A percentile compares a stretch with the other conserved stretches of the same genome.
These are phyloP conservation scores for Willowsia nigromaculata DNA, from an alignment of 2,888 invertebrate genomes.

Conservation along the genomic window DNA sequence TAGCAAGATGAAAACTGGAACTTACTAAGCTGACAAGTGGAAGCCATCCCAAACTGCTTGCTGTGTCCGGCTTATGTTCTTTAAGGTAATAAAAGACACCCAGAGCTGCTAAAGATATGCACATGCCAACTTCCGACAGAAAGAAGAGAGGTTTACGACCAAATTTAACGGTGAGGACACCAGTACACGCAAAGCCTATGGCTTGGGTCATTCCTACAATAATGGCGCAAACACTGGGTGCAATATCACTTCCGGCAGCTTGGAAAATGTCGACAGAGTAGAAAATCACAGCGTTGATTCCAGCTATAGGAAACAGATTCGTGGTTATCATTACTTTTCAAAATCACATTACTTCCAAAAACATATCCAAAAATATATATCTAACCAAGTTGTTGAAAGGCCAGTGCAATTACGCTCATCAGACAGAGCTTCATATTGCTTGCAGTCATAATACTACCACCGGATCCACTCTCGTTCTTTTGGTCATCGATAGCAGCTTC, in stretches of 20 bases:
- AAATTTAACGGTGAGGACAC: slow-evolving; percentile 88
- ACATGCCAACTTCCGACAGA: slow-evolving; percentile 88
- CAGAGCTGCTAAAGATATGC: slow-evolving; percentile 85
- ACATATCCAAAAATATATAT: neutral
- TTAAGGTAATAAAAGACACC: slow-evolving; percentile 87
- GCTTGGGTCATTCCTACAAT: slow-evolving; percentile 84
- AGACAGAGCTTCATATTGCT: slow-evolving; percentile 84
- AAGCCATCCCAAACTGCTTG: slow-evolving; percentile 84
- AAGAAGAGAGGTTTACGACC: slow-evolving; percentile 90
- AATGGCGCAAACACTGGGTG: slow-evolving; percentile 83
- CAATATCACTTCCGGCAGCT: slow-evolving; percentile 84
- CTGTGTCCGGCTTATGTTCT: slow-evolving; percentile 78
- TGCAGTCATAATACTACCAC: slow-evolving; percentile 25
- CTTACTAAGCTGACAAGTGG: slow-evolving; percentile 84
- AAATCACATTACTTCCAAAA: neutral
- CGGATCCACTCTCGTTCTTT: neutral
- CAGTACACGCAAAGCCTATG: slow-evolving; percentile 81
- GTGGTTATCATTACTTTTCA: neutral
- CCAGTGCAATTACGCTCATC: slow-evolving; percentile 89
- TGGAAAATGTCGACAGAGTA: slow-evolving; percentile 87
- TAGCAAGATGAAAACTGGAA: neutral
- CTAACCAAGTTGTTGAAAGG: slow-evolving; percentile 88
- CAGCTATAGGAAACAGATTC: slow-evolving; percentile 81
- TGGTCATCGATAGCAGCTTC: slow-evolving; percentile 47
- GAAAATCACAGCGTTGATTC: slow-evolving; percentile 92